Evolutionary conservation across 2,797 vertebrate species (phyloP).

Genomic region (Thunnus albacares): DNA sequence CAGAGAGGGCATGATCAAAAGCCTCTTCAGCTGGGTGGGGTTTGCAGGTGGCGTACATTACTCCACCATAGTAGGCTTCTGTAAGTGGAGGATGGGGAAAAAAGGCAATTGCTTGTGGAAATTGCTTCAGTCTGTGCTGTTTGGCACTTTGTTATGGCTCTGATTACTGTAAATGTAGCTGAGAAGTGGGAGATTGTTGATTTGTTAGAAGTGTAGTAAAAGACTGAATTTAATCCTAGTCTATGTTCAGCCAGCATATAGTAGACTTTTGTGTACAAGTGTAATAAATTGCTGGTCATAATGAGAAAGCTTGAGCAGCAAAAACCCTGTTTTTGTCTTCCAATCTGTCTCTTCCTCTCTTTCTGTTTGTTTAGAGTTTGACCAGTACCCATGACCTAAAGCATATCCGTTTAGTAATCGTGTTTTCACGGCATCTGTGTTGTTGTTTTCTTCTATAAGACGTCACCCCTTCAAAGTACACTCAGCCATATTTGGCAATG

Average conservation of each 20-base stretch:
- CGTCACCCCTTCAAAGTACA: slow-evolving; percentile 21
- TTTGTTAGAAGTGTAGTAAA: slow-evolving; percentile 30
- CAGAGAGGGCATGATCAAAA: slow-evolving; percentile 64
- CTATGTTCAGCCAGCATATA: slow-evolving; percentile 12
- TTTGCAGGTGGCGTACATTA: slow-evolving; percentile 68
- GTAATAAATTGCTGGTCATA: slow-evolving; percentile 22
- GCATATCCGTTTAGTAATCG: slow-evolving; percentile 38
- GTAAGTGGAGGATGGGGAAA: slow-evolving; percentile 30
- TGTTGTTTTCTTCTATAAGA: slow-evolving; percentile 48
- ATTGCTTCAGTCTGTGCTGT: slow-evolving; percentile 58
- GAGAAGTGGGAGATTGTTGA: slow-evolving; percentile 34
- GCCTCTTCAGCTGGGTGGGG: slow-evolving; percentile 60
- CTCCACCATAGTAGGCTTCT: slow-evolving; percentile 36
- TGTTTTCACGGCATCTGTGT: slow-evolving; percentile 39
- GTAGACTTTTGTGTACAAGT: slow-evolving; percentile 12
- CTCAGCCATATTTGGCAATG: slow-evolving; percentile 39
- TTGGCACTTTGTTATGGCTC: slow-evolving; percentile 30
- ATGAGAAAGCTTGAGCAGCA: slow-evolving; percentile 28
- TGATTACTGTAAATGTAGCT: slow-evolving; percentile 49
- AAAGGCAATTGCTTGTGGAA: slow-evolving; percentile 33
- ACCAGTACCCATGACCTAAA: slow-evolving; percentile 52
- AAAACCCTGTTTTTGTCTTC: slow-evolving; percentile 16
- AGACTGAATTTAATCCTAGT: slow-evolving; percentile 13
- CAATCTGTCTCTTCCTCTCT: slow-evolving; percentile 12
- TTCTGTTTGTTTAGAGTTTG: slow-evolving; percentile 46